Evolutionary conservation across 2,888 invertebrate genomes (phyloP).

Genomic region (Gymnoscelis rufifasciata): DNA sequence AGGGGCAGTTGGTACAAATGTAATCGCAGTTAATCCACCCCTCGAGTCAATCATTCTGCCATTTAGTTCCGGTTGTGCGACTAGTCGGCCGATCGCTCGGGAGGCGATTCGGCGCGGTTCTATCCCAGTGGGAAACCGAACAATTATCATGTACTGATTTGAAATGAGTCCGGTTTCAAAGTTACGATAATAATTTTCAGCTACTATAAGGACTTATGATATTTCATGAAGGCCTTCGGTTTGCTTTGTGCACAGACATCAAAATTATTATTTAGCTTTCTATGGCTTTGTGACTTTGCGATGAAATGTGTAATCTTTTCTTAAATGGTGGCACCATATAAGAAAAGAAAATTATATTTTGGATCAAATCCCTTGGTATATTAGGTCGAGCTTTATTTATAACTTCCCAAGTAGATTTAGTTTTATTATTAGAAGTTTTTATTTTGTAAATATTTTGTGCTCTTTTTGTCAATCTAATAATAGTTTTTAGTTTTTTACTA

Average conservation of each 20-base stretch:
- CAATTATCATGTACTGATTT: slow-evolving; percentile 4
- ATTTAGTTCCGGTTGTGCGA: slow-evolving; percentile 49
- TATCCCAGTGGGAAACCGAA: slow-evolving; percentile 13
- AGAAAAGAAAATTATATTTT: background rate
- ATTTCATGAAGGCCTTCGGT: too few relatives aligned
- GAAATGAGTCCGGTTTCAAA: background rate
- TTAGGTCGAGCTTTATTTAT: too few relatives aligned
- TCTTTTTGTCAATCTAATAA: too few relatives aligned
- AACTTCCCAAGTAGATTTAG: too few relatives aligned
- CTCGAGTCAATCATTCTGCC: slow-evolving; percentile 60
- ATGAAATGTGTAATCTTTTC: background rate
- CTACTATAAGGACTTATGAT: too few relatives aligned
- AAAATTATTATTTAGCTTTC: too few relatives aligned
- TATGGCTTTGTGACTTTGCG: background rate
- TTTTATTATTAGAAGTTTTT: too few relatives aligned
- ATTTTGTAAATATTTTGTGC: too few relatives aligned
- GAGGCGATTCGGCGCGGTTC: slow-evolving; percentile 11
- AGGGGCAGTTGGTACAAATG: slow-evolving; percentile 16
- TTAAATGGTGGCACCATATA: background rate
- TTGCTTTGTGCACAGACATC: too few relatives aligned
- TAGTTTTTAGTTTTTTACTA: too few relatives aligned
- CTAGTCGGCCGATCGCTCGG: slow-evolving; percentile 26
- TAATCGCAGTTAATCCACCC: slow-evolving; percentile 22
- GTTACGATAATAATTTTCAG: too few relatives aligned
- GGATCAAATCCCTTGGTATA: too few relatives aligned